These are phyloP conservation scores for Agrochola lychnidis DNA, from an alignment of 2,888 invertebrate species.

Conservation along the genomic window DNA sequence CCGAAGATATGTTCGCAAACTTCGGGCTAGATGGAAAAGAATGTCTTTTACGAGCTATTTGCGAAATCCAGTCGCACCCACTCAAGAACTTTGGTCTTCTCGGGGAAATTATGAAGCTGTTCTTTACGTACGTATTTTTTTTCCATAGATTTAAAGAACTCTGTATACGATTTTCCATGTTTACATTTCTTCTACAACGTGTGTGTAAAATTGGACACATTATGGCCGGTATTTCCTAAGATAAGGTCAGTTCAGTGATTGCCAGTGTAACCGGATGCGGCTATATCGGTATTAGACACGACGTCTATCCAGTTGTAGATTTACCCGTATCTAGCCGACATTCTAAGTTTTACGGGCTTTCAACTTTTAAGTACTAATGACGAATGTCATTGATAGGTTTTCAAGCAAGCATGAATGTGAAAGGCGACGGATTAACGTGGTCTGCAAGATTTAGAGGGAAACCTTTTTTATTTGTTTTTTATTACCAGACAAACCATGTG, in stretches of 20 bases:
- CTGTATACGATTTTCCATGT: not conserved
- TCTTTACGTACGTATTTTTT: conserved; percentile 93
- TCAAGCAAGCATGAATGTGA: not conserved
- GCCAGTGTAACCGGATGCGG: conserved; percentile 43
- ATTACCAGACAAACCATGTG: not conserved
- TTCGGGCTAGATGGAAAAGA: conserved; percentile 96
- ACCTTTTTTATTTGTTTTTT: not conserved
- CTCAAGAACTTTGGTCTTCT: conserved; percentile 94
- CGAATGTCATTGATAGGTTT: not conserved
- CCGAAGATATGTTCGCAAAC: conserved; percentile 95
- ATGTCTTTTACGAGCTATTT: conserved; percentile 95
- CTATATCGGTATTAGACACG: conserved; percentile 38
- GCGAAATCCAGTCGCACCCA: conserved; percentile 96
- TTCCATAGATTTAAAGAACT: not conserved
- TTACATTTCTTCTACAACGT: conserved; percentile 1
- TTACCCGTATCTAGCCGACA: conserved; percentile 17
- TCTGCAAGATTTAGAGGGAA: not conserved
- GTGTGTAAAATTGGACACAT: conserved; percentile 11
- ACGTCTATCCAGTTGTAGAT: conserved; percentile 21
- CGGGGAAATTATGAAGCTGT: conserved; percentile 95
- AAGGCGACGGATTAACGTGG: not conserved
- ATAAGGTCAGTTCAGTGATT: conserved; percentile 22
- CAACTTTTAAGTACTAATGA: not conserved
- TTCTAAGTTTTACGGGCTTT: conserved; percentile 22
- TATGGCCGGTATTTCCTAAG: conserved; percentile 21